Percentiles rank a stretch among this genome's conserved stretches.
Evolutionary conservation across 2,113 vertebrate genomes (phyloP).

Genomic region (Rhizomys pruinosus): DNA sequence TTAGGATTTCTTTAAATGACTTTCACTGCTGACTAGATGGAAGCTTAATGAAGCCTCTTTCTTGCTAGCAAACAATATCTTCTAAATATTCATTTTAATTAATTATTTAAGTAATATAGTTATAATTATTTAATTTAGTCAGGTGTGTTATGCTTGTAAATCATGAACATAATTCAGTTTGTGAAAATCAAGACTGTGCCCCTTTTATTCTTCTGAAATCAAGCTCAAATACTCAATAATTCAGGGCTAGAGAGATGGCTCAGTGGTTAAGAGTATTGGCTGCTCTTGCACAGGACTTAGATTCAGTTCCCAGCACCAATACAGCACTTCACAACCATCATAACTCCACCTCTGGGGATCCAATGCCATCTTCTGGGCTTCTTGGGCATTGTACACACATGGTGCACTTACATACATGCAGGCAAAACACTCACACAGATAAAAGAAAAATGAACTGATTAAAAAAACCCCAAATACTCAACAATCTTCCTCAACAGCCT

Average conservation of each 20-base stretch:
- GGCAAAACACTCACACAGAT: too few relatives aligned
- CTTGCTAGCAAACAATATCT: not conserved
- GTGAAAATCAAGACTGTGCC: slow-evolving; percentile 12
- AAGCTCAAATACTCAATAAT: not conserved
- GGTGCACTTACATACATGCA: too few relatives aligned
- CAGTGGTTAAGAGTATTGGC: too few relatives aligned
- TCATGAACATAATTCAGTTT: slow-evolving; percentile 15
- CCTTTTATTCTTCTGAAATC: slow-evolving; percentile 35
- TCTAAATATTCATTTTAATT: slow-evolving; percentile 10
- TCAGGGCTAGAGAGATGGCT: too few relatives aligned
- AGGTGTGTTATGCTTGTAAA: slow-evolving; percentile 10
- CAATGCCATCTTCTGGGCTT: too few relatives aligned
- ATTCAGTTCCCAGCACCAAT: too few relatives aligned
- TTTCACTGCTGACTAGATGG: not conserved
- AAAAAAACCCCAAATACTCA: not conserved
- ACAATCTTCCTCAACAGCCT: not conserved
- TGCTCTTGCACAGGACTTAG: too few relatives aligned
- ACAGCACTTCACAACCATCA: too few relatives aligned
- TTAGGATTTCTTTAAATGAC: slow-evolving; percentile 12
- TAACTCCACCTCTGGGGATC: too few relatives aligned
- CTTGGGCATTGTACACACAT: too few relatives aligned
- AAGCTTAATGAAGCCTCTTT: not conserved
- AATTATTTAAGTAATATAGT: too few relatives aligned
- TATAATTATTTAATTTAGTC: not conserved
- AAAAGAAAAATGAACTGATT: too few relatives aligned